Base-by-base conservation (phyloP, 2,797 vertebrate species). In the Enteromius unitaeniatus region DNA sequence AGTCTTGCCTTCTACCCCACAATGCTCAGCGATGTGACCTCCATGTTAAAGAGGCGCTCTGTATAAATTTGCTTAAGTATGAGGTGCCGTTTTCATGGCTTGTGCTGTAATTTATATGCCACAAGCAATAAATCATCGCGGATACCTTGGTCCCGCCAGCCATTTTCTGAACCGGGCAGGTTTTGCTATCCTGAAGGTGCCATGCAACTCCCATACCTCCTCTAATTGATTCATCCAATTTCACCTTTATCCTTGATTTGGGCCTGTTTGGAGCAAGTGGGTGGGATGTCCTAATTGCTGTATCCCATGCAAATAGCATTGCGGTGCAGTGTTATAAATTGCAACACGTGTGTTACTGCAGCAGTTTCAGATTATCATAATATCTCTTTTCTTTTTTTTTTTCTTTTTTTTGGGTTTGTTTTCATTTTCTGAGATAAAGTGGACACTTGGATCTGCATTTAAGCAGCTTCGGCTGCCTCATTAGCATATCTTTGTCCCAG, bases 1-100 rank as follows among this genome's bases (percentile, higher is more conserved):
- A 76, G 83, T 45, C 68, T 47, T 84, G 45, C n/a, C n/a, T 81
- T 45, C 81, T 53, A 68, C 45, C 78, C 60, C 62, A 81, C 64
- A 81, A 79, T 73, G 78, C 69, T 68, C 69, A 67, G 68, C 69
- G 88, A 91, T 92, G 90, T 93, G 91, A 91, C 90, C 88, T 89
- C 89, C 90, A 93, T 93, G 89, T 90, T 91, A 91, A 93, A 90
- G 86, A 89, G 88, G 86, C 72, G 79, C 26, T 87, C 90, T 92
- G 90, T 91, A 92, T 92, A 92, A 90, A 92, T 93, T 91, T 92
- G 90, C 92, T 85, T 92, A 92, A 92, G 90, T 91, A 87, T 88
- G 89, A 90, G 90, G 87, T 88, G 88, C 89, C 90, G 88, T 51
- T 91, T 91, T 91, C 92, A 88, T 68, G 89, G 87, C 88, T 90